Evolutionary conservation across 2,797 vertebrate genomes (phyloP), one percentile per base, ranked within the genome.

Genomic region (Pipistrellus pygmaeus): DNA sequence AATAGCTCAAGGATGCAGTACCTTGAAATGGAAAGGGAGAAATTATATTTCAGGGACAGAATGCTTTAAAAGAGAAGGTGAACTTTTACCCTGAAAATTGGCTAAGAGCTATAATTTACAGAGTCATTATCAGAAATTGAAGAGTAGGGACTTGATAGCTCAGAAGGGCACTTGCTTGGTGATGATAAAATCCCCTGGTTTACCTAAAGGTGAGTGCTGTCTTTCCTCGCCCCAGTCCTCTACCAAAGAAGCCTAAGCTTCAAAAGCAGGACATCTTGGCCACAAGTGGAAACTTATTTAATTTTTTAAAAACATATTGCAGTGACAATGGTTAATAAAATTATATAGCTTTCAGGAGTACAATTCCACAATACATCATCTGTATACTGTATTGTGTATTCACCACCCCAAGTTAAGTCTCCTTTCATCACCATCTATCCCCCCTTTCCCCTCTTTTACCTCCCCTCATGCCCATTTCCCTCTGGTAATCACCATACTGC

Each of bases 21-120:
- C 30, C 85, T 95, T 85, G 69, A 93, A 95, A 91, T 53, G 66
- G 32, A 85, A 87, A 92, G 68, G 87, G 68, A 57, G 66, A 94
- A 95, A 94, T 93, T 91, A 90, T 85, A 93, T 76, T 72, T 4
- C 57, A 85, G 51, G 18, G 21, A 92, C 93, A 96, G 92, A 91
- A 72, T 90, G 66, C 71, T 94, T 95, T 86, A 94, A 96, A 91
- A 68, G 64, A 91, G 46, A 85, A 93, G 92, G 93, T 81, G 87
- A 96, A 92, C 93, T 94, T 94, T 82, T 95, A 93, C 82, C 90
- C 64, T 95, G 82, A 95, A 95, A 97, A 95, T 88, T 96, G 91
- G 48, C 85, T 95, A 76, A 95, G 88, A 95, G 87, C 90, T 96
- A 23, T 92, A 94, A 95, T 95, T 97, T 95, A 76, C 38, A 78